A percentile compares a stretch with the other conserved stretches of the same genome.
Evolutionary conservation across 2,888 invertebrate species (phyloP).

Genomic region (Lycocerus yunnanus): DNA sequence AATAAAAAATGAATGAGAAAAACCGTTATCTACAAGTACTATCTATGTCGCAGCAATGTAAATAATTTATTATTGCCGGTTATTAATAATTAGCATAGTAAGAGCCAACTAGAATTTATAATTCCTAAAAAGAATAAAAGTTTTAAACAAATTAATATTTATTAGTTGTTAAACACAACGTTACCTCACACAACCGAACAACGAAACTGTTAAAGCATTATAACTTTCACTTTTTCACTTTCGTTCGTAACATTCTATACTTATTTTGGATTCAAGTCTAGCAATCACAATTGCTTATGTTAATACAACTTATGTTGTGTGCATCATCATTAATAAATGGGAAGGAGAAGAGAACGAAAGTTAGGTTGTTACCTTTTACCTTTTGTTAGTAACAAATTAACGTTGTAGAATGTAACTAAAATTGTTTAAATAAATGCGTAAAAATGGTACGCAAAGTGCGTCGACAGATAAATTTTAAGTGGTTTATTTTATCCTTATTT

Average conservation of each 20-base stretch:
- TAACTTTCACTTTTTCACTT: slow-evolving; percentile 7
- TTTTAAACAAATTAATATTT: not conserved
- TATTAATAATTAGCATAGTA: not conserved
- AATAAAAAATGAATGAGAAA: not conserved
- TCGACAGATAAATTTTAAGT: slow-evolving; percentile 30
- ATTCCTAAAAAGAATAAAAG: not conserved
- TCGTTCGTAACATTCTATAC: slow-evolving; percentile 4
- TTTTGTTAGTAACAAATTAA: slow-evolving; percentile 9
- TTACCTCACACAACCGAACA: not conserved
- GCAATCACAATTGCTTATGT: not conserved
- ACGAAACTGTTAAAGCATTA: not conserved
- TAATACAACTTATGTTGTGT: not conserved
- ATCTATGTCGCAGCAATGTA: not conserved
- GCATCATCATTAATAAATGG: not conserved
- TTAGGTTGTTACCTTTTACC: slow-evolving; percentile 27
- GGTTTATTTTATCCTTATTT: slow-evolving; percentile 35
- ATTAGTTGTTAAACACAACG: not conserved
- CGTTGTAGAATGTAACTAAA: slow-evolving; percentile 5
- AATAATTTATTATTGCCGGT: not conserved
- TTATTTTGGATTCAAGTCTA: slow-evolving; percentile 3
- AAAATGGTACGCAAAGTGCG: slow-evolving; percentile 24
- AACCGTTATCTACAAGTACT: too few relatives aligned
- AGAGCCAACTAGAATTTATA: not conserved
- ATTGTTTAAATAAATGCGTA: not conserved
- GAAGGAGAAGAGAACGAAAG: slow-evolving; percentile 1